Evolutionary conservation across 1,140 invertebrate genomes (phyloP), one percentile per base, ranked within the genome.

Genomic region (Monomorium pharaonis): DNA sequence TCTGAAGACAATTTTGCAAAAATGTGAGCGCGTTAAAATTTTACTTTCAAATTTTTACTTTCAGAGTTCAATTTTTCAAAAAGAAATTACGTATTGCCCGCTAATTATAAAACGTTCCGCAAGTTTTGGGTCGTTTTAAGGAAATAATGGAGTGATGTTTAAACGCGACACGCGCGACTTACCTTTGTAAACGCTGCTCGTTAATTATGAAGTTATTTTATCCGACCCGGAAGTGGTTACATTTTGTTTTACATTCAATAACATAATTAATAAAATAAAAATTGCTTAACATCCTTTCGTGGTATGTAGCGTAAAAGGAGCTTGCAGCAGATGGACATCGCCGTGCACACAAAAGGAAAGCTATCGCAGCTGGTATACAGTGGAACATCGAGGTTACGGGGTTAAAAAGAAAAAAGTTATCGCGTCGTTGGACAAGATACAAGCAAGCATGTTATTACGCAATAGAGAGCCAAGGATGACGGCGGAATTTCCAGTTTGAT

Each of bases 401-500:
- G 33, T 70, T 72, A 24, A 69, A 42, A 67, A 37, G 33, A 47
- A 60, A 58, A 83, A 74, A 83, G 67, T 60, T 74, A 74, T 83
- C 67, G 33, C 51, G 24, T 60, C 27, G 37, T 83, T 58, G 78
- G 37, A 49, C 37, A 42, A 33, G 51, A 74, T 74, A 83, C 67
- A 83, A 58, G 21, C 78, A 27, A 83, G 51, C 37, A 24, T 72
- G 65, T 70, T 58, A 72, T 81, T 44, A 44, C 24, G 67, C 51
- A 58, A 74, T 74, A 58, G 78, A 58, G 67, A 49, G 44, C 4
- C 67, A 44, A 83, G 42, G 60, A 37, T 51, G 49, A 74, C 67
- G 67, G 33, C 27, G 54, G 67, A 60, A 60, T 83, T 44, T 72
- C 67, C 37, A 74, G 42, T 51, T 81, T 70, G 78, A 81, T 81